Conservation (phyloP, 2,888 invertebrate genomes). For the Vannuccia rotundouncinata region DNA sequence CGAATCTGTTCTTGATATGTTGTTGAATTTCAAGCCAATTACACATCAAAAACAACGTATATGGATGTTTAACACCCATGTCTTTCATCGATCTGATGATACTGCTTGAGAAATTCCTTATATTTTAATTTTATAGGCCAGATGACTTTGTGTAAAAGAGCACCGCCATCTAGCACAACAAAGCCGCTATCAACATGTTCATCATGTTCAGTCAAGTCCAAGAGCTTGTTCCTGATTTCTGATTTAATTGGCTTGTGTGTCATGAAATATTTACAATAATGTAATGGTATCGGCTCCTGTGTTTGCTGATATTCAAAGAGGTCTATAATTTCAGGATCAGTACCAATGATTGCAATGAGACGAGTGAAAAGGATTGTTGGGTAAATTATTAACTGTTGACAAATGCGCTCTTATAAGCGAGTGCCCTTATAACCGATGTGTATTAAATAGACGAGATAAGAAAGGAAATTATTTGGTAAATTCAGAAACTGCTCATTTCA, state of each 20-base stretch:
- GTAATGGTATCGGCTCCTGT: not conserved
- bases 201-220: constrained; percentile 20
- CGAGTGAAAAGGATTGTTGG: constrained; percentile 6
- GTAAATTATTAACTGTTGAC: too few relatives aligned
- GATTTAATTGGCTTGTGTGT: constrained; percentile 17
- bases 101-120: too few relatives aligned
- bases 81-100: too few relatives aligned
- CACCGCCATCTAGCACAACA: constrained; percentile 2
- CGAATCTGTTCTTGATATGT: not conserved
- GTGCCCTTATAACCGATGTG: too few relatives aligned
- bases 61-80: too few relatives aligned
- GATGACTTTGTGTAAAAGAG: too few relatives aligned
- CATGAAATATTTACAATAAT: constrained; percentile 19
- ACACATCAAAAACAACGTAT: not conserved
- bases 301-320: constrained; percentile 25
- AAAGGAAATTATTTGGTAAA: too few relatives aligned
- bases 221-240: constrained; percentile 1
- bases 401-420: too few relatives aligned
- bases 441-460: too few relatives aligned
- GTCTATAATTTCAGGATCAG: not conserved
- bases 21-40: not conserved
- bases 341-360: not conserved
- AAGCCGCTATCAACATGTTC: not conserved
- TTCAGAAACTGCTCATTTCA: too few relatives aligned
- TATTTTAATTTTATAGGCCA: too few relatives aligned